These are phyloP conservation scores for Pantherophis guttatus DNA, from an alignment of 2,113 vertebrate species.

Conservation along the genomic window DNA sequence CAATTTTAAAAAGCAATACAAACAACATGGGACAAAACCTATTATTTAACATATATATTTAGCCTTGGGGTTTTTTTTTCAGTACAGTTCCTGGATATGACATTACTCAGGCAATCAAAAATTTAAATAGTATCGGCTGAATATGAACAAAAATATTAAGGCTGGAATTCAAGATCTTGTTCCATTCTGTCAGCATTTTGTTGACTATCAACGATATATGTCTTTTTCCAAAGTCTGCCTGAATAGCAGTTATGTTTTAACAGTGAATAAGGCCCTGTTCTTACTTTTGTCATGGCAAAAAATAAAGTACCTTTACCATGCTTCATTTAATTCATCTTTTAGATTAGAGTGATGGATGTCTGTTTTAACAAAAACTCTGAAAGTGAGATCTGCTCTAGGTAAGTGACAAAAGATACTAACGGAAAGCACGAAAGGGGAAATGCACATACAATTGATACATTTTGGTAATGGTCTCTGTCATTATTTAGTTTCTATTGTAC, in stretches of 20 bases:
- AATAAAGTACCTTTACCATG: background rate
- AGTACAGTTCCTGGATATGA: background rate
- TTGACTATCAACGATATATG: background rate
- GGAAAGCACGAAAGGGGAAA: background rate
- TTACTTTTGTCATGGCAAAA: background rate
- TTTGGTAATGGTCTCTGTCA: background rate
- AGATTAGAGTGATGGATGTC: background rate
- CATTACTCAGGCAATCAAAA: background rate
- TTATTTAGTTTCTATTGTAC: background rate
- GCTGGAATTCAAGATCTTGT: background rate
- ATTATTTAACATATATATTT: background rate
- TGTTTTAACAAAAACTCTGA: background rate
- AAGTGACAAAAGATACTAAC: background rate
- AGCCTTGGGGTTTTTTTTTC: background rate
- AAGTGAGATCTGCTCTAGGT: background rate
- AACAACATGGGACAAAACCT: background rate
- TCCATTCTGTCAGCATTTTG: background rate
- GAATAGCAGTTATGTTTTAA: background rate
- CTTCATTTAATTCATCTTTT: background rate
- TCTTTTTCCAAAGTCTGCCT: background rate
- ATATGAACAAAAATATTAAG: background rate
- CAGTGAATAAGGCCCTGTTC: background rate
- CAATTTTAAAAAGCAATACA: background rate
- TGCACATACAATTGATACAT: background rate
- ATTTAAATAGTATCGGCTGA: background rate